A percentile compares a stretch with the other conserved stretches of the same genome.
phyloP scores from a whole-genome alignment of 2,888 invertebrate genomes.

The Drosophila longiperda region DNA sequence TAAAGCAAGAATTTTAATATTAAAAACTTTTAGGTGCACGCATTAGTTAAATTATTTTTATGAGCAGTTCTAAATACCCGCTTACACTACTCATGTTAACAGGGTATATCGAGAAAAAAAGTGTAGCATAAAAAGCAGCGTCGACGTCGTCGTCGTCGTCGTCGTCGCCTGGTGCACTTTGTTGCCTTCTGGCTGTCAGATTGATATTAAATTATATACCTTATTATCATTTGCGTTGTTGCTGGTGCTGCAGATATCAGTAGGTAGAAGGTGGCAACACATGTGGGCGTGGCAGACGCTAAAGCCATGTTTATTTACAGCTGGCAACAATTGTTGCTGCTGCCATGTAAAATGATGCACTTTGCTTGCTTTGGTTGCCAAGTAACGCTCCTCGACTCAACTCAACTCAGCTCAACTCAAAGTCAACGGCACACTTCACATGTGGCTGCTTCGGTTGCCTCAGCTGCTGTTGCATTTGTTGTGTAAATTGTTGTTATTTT shows the following conservation, averaged over 20 bases:
- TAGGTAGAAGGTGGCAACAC: conserved; percentile 28
- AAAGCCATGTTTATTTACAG: conserved; percentile 81
- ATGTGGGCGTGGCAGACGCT: conserved; percentile 56
- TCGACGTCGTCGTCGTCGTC: conserved; percentile 33
- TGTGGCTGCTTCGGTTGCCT: conserved; percentile 59
- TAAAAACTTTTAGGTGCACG: too few relatives aligned
- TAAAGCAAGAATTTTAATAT: not conserved
- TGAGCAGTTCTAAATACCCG: fast-evolving
- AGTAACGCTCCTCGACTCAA: conserved; percentile 25
- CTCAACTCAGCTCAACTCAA: conserved; percentile 46
- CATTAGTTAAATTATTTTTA: not conserved
- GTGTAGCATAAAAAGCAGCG: conserved; percentile 63
- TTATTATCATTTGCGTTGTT: conserved; percentile 80
- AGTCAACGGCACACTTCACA: conserved; percentile 77
- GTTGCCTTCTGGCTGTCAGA: conserved; percentile 78
- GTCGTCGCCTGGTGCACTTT: conserved; percentile 64
- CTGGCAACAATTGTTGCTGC: conserved; percentile 82
- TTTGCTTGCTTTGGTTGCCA: conserved; percentile 58
- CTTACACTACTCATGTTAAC: conserved; percentile 12
- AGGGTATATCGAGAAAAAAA: conserved; percentile 53
- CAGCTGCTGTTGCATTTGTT: conserved; percentile 63
- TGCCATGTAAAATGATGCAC: conserved; percentile 66
- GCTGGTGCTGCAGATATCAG: conserved; percentile 33
- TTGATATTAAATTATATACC: conserved; percentile 85
- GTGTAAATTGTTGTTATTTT: conserved; percentile 78